These are phyloP conservation scores for Globodera rostochiensis DNA, from an alignment of 1,140 invertebrate genomes.

Conservation along the genomic window DNA sequence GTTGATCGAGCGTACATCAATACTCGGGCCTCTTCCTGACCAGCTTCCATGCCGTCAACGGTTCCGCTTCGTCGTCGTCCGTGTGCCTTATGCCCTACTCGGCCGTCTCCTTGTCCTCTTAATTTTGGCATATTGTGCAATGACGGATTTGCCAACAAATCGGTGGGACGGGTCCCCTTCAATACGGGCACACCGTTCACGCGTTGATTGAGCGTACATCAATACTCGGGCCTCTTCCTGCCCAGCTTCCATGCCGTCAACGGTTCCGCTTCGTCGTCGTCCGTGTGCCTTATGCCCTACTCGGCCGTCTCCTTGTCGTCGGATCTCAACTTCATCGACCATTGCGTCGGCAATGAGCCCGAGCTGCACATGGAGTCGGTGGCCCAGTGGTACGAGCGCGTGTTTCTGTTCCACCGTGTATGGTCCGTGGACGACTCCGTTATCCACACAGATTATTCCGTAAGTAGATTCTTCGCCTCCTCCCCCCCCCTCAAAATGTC, in stretches of 20 bases:
- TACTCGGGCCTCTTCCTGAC: slow-evolving; percentile 89
- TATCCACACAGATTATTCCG: slow-evolving; percentile 90
- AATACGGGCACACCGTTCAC: slow-evolving; percentile 95
- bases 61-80: neutral
- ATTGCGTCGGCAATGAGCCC: slow-evolving; percentile 95
- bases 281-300: slow-evolving; percentile 37
- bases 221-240: slow-evolving; percentile 84
- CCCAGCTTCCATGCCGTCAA: slow-evolving; percentile 76
- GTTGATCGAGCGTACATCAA: slow-evolving; percentile 80
- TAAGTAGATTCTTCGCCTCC: neutral
- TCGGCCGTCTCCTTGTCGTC: slow-evolving; percentile 69
- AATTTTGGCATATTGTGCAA: neutral
- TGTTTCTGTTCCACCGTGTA: slow-evolving; percentile 91
- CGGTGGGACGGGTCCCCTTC: slow-evolving; percentile 34
- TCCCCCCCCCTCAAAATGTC: neutral
- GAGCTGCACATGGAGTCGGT: slow-evolving; percentile 84
- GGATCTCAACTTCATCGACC: slow-evolving; percentile 87
- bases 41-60: slow-evolving; percentile 72
- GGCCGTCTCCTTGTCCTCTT: slow-evolving; percentile 68
- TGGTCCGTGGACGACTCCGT: slow-evolving; percentile 98
- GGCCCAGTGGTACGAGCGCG: slow-evolving; percentile 90
- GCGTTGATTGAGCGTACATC: slow-evolving; percentile 84
- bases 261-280: neutral
- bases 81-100: slow-evolving; percentile 44
- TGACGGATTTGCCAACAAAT: too few relatives aligned